A percentile compares a stretch with the other conserved stretches of the same genome.
Evolutionary conservation across 2,113 vertebrate genomes (phyloP).

Genomic region (Paratilapia polleni): DNA sequence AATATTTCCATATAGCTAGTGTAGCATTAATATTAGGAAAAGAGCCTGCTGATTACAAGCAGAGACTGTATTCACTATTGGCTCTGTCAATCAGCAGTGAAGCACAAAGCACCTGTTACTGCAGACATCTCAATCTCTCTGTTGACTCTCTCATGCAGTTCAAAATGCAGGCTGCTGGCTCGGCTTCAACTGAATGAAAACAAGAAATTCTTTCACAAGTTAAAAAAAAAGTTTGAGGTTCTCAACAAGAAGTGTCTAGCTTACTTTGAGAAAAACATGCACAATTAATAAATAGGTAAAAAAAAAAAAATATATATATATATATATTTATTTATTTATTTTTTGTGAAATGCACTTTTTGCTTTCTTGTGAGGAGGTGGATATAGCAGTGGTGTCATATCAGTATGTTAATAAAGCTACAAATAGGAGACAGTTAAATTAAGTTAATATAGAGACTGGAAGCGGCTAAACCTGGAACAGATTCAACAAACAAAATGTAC

Average conservation of each 20-base stretch:
- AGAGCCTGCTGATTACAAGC: neutral
- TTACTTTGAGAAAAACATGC: neutral
- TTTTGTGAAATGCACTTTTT: neutral
- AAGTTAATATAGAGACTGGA: neutral
- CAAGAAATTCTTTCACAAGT: neutral
- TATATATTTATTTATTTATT: too few relatives aligned
- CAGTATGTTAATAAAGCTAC: neutral
- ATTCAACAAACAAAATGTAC: neutral
- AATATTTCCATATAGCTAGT: neutral
- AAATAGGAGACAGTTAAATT: neutral
- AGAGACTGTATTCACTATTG: neutral
- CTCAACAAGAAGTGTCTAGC: neutral
- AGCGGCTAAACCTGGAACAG: neutral
- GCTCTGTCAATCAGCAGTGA: conserved; percentile 10
- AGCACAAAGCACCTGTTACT: conserved; percentile 56
- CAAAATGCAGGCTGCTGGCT: conserved; percentile 4
- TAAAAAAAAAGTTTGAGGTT: neutral
- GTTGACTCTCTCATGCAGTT: neutral
- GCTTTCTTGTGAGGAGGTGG: neutral
- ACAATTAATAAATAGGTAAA: too few relatives aligned
- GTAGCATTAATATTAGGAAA: neutral
- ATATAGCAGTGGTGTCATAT: neutral
- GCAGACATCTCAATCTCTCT: conserved; percentile 32
- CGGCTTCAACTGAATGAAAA: neutral
- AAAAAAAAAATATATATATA: too few relatives aligned